A percentile compares a stretch with the other conserved stretches of the same genome.
Conservation (phyloP, 2,113 vertebrate genomes). For the Larimichthys polyactis region DNA sequence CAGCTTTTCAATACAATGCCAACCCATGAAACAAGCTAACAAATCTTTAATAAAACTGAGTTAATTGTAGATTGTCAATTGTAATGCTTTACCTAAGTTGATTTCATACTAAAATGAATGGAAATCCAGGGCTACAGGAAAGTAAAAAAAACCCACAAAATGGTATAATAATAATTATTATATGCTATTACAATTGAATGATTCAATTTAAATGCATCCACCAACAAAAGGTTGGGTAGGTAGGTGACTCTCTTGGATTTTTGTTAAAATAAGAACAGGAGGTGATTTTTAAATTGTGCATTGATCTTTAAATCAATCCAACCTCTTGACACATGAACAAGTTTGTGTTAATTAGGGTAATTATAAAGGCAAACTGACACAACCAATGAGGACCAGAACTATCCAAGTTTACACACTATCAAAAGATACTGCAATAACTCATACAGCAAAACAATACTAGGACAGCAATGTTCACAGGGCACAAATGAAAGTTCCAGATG, state of each 20-base stretch:
- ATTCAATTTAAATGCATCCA: not conserved
- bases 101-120: not conserved
- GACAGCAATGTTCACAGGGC: not conserved
- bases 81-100: not conserved
- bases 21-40: not conserved
- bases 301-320: not conserved
- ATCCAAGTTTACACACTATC: not conserved
- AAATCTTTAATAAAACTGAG: not conserved
- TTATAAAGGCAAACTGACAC: not conserved
- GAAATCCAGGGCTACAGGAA: not conserved
- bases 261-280: slow-evolving; percentile 1
- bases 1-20: not conserved
- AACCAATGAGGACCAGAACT: not conserved
- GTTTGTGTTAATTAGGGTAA: not conserved
- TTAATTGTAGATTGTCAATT: not conserved
- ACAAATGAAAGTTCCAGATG: not conserved
- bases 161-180: not conserved
- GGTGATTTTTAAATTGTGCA: not conserved
- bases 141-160: not conserved
- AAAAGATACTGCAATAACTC: slow-evolving; percentile 2
- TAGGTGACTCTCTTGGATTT: not conserved
- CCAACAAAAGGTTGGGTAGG: not conserved
- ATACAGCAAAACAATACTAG: slow-evolving; percentile 7
- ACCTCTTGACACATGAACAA: not conserved
- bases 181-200: not conserved